These are phyloP conservation scores for Trichosurus vulpecula DNA, from an alignment of 2,797 vertebrate genomes.

Conservation along the genomic window DNA sequence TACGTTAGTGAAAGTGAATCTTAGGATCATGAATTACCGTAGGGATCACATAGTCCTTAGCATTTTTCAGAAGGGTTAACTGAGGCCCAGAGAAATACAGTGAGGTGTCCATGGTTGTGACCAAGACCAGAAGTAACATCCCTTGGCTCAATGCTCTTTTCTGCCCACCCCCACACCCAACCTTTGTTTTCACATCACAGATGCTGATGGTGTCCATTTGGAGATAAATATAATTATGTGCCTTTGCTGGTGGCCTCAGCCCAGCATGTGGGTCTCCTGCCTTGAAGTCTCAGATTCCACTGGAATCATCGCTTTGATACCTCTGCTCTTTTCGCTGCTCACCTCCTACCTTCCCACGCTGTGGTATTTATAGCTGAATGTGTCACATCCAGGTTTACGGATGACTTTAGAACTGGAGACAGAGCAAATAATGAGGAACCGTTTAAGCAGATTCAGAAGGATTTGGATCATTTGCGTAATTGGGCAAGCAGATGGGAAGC, in stretches of 20 bases:
- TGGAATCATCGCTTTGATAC: slow-evolving; percentile 2
- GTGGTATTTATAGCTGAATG: slow-evolving; percentile 49
- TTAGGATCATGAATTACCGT: neutral
- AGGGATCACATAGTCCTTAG: neutral
- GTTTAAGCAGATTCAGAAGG: slow-evolving; percentile 80
- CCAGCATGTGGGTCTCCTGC: neutral
- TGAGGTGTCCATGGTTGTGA: neutral
- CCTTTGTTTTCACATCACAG: slow-evolving; percentile 45
- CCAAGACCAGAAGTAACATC: neutral
- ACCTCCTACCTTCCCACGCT: slow-evolving; percentile 40
- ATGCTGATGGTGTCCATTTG: slow-evolving; percentile 55
- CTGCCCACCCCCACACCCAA: accelerated
- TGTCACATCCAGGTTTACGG: slow-evolving; percentile 70
- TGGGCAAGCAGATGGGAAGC: slow-evolving; percentile 81
- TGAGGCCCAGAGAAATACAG: neutral
- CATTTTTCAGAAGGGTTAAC: neutral
- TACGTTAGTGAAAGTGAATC: neutral
- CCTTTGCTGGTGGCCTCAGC: slow-evolving; percentile 13
- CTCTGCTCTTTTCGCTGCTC: neutral
- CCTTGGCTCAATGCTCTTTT: neutral
- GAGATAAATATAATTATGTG: slow-evolving; percentile 39
- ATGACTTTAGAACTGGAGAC: slow-evolving; percentile 70
- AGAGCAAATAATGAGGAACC: slow-evolving; percentile 76
- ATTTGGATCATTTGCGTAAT: slow-evolving; percentile 80
- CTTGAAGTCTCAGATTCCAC: neutral